Evolutionary conservation across 2,113 vertebrate genomes (phyloP).

Genomic region (Monarcha castaneiventris): DNA sequence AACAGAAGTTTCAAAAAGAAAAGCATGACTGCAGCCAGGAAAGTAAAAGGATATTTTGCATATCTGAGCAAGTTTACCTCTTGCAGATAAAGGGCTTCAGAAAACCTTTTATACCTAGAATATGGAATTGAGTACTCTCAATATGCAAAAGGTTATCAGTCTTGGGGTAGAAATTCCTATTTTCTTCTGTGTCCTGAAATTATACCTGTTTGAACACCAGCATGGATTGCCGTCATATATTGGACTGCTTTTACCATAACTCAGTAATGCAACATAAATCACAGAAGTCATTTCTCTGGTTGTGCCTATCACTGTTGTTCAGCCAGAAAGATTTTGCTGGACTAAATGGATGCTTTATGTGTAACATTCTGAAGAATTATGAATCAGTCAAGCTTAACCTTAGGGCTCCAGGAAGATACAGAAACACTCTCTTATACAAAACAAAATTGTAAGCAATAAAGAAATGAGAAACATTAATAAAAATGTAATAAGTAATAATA

Average conservation of each 20-base stretch:
- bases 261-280: neutral
- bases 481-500: neutral
- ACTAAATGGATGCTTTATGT: neutral
- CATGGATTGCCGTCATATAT: neutral
- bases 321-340: neutral
- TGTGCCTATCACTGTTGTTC: neutral
- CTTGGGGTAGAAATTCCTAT: neutral
- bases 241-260: neutral
- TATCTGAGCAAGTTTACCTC: neutral
- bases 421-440: neutral
- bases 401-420: neutral
- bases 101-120: neutral
- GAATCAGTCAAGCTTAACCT: neutral
- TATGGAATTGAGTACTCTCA: neutral
- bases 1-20: neutral
- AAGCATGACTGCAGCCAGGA: neutral
- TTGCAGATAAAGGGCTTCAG: neutral
- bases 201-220: neutral
- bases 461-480: neutral
- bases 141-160: neutral
- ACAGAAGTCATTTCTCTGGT: neutral
- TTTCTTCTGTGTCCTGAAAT: neutral
- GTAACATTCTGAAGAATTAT: neutral
- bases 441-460: neutral
- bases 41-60: neutral